Conservation (phyloP, 1,140 invertebrate genomes). For the Papilio xuthus region DNA sequence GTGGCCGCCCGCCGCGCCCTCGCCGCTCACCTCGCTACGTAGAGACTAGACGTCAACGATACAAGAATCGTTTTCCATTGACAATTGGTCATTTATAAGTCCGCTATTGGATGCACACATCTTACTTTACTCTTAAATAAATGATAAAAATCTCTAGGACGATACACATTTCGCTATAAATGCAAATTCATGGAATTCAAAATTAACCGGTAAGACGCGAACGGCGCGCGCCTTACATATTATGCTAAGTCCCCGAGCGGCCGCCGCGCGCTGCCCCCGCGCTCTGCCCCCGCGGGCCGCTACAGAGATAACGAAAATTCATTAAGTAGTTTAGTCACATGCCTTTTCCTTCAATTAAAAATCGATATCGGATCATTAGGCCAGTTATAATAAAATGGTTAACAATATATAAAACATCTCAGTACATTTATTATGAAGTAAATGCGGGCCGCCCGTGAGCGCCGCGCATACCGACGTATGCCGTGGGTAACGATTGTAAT, state of each 20-base stretch:
- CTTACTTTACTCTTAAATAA: slow-evolving; percentile 77
- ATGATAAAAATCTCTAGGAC: slow-evolving; percentile 79
- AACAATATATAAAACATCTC: slow-evolving; percentile 44
- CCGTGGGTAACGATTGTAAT: slow-evolving; percentile 76
- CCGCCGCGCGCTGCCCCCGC: slow-evolving; percentile 35
- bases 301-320: slow-evolving; percentile 38
- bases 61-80: slow-evolving; percentile 60
- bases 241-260: slow-evolving; percentile 61
- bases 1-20: slow-evolving; percentile 52
- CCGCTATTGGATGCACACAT: slow-evolving; percentile 71
- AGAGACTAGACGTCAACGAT: slow-evolving; percentile 78
- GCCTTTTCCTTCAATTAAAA: slow-evolving; percentile 44
- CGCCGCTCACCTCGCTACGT: slow-evolving; percentile 56
- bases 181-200: slow-evolving; percentile 82
- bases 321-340: slow-evolving; percentile 45
- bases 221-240: slow-evolving; percentile 65
- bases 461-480: slow-evolving; percentile 56
- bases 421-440: slow-evolving; percentile 51
- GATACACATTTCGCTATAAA: slow-evolving; percentile 80
- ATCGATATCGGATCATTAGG: slow-evolving; percentile 49
- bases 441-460: slow-evolving; percentile 48
- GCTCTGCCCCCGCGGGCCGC: background rate
- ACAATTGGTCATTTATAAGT: slow-evolving; percentile 67
- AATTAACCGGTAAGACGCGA: slow-evolving; percentile 70
- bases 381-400: slow-evolving; percentile 49